Evolutionary conservation across 1,140 invertebrate genomes (phyloP), one percentile per base, ranked within the genome.

Genomic region (Homarus americanus): DNA sequence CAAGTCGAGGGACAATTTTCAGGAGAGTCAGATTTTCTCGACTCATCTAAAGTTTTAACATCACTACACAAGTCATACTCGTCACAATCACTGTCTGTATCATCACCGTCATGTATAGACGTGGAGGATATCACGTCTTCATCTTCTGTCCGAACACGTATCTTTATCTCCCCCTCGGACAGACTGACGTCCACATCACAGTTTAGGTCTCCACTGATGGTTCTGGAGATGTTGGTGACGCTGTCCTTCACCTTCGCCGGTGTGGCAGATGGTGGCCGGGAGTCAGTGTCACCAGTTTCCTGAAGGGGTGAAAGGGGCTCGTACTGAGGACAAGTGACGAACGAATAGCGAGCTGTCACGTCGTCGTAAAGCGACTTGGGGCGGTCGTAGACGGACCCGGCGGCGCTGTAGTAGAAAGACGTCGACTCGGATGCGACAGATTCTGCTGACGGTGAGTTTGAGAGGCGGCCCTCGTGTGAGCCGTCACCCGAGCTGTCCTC

Each of bases 381-480:
- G n/a, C 73, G 72, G 32, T 87, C 84, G 49, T 87, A 78, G 1
- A 58, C 53, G n/a, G 72, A 76, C 24, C 84, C 84, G 7, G 49
- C 73, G 41, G 84, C 84, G 28, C 84, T 87, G 84, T 87, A 87
- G 49, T 87, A 87, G n/a, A 87, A 87, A 15, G 84, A 87, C 17
- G 84, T 87, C 5, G 84, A 78, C 32, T 90, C 88, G 0, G 80
- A 84, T 1, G 80, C 78, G 12, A 90, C 34, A 15, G 88, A 84
- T 5, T 78, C 88, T 0, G 69, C 41, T 41, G 87, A 89, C 7
- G 87, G 79, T 0, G 80, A 76, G 38, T 36, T 32, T 5, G 78
- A 75, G 28, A 80, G 38, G 41, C 36, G 41, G 36, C 80, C 72
- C 69, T 87, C 84, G 15, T 41, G 75, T 20, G n/a, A 44, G 9